These are phyloP conservation scores for Lepidocyrtinus sp. DNA, from an alignment of 2,888 invertebrate genomes.

Conservation along the genomic window DNA sequence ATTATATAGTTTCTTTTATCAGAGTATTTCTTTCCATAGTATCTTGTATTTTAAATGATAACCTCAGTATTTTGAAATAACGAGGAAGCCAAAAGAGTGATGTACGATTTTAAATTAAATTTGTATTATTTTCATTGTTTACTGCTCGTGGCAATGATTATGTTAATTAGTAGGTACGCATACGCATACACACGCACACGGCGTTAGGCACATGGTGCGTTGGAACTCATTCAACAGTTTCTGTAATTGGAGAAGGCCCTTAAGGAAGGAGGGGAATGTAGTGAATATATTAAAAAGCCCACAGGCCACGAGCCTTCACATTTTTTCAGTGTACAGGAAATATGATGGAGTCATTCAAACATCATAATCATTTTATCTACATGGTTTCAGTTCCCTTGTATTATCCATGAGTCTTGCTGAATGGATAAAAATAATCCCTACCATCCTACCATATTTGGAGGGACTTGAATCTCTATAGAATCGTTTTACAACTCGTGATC, in stretches of 20 bases:
- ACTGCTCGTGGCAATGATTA: conserved; percentile 46
- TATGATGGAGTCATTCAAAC: not conserved
- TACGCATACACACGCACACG: not conserved
- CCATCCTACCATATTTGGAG: not conserved
- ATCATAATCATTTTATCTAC: not conserved
- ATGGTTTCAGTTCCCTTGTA: not conserved
- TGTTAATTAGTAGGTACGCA: conserved; percentile 28
- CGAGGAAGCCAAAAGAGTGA: not conserved
- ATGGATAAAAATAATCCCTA: not conserved
- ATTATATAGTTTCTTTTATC: too few relatives aligned
- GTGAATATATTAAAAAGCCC: not conserved
- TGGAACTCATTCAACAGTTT: not conserved
- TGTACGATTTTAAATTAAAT: too few relatives aligned
- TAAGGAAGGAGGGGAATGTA: not conserved
- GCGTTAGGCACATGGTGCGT: conserved; percentile 5
- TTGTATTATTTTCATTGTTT: not conserved
- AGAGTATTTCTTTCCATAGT: too few relatives aligned
- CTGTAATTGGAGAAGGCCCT: not conserved
- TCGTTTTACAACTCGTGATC: not conserved
- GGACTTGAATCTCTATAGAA: not conserved
- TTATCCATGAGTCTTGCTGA: not conserved
- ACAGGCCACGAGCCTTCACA: not conserved
- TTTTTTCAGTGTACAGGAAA: not conserved
- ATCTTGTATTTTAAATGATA: too few relatives aligned
- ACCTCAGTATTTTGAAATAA: too few relatives aligned